Conservation (phyloP, 1,140 invertebrate species). For the Danaus melanippus region DNA sequence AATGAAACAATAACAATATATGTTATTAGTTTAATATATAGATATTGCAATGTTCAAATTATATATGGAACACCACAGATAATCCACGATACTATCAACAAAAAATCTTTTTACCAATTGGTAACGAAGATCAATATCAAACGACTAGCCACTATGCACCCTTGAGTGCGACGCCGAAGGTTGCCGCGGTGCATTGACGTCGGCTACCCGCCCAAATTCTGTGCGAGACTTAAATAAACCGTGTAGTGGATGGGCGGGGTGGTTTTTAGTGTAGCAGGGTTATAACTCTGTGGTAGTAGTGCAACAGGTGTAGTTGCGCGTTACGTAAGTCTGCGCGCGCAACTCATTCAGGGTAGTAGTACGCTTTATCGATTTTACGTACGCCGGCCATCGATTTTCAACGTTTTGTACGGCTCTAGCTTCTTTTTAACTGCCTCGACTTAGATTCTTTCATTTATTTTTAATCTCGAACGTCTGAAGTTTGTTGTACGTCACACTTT, state of each 20-base stretch:
- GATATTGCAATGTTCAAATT: no score
- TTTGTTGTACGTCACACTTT: no score
- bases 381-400: conserved; percentile 49
- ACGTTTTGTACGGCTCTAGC: conserved; percentile 20
- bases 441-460: conserved; percentile 38
- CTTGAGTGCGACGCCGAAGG: conserved; percentile 65
- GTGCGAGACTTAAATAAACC: conserved; percentile 23
- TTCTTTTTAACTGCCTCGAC: conserved; percentile 45
- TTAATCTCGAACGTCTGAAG: conserved; percentile 23
- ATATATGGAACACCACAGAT: no score
- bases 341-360: conserved; percentile 57
- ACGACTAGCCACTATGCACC: conserved; percentile 52
- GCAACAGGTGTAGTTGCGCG: conserved; percentile 63
- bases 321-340: conserved; percentile 66
- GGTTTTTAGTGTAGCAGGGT: conserved; percentile 35
- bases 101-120: conserved; percentile 27
- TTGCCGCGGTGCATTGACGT: conserved; percentile 64
- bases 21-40: no score
- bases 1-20: no score
- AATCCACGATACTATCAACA: no score
- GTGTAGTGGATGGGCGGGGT: conserved; percentile 27
- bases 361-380: conserved; percentile 60
- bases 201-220: conserved; percentile 41
- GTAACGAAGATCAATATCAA: conserved; percentile 64
- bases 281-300: conserved; percentile 59